Evolutionary conservation across 2,113 vertebrate species (phyloP), one percentile per base, ranked within the genome.

Genomic region (Gymnogyps californianus): DNA sequence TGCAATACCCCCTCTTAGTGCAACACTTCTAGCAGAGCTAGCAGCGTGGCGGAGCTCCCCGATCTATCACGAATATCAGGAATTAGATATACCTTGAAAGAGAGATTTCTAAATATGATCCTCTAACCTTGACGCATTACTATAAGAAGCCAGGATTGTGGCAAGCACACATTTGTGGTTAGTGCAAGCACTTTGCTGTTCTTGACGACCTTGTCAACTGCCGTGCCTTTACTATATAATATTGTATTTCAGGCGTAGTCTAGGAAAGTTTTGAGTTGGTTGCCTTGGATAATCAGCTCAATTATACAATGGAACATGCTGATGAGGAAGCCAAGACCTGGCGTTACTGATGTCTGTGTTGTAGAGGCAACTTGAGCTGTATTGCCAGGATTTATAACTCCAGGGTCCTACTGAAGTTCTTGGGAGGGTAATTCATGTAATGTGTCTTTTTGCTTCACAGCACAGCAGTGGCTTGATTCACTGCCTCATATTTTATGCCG

Each of bases 71-170:
- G 1, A 77, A 16, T 74, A 86, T 46, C 58, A 34, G 92, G 83
- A 94, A 97, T 70, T 78, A 47, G 91, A 97, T 93, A 88, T 0
- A 31, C 64, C 89, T 91, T 87, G 77, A 94, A 96, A 95, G 70
- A 42, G 40, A 52, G 36, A 13, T 91, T 42, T 79, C 72, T 54
- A 26, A 69, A 57, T 6, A 13, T 4, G 75, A 95, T 40, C 81
- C 4, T 0, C 4, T n/a, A 6, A 55, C 40, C 54, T 61, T 9
- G 16, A 44, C 0, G 0, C 17, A 2, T 58, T 46, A 36, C 84
- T 81, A 3, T 38, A 59, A 52, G 47, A 55, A 93, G 74, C 22
- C 19, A 13, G 40, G 57, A 14, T 20, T 16, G 54, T 22, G 3
- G 62, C 70, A 84, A 65, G 83, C 67, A 13, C 74, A 5, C 9